phyloP scores from a whole-genome alignment of 2,113 vertebrate genomes.

The Ictalurus punctatus region DNA sequence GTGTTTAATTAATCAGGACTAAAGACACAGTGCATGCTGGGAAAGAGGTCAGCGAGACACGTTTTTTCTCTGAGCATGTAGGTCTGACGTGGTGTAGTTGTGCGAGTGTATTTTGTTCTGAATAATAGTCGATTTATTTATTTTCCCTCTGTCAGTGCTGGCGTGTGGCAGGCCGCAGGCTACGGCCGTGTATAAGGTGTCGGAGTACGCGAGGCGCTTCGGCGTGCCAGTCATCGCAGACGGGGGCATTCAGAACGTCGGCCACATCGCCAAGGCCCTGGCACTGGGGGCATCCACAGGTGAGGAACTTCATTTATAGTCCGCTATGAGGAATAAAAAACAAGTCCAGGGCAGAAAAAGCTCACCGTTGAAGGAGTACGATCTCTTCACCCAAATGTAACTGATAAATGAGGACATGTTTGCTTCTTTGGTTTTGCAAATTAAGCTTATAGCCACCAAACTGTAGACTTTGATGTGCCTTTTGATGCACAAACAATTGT shows the following conservation, averaged over 20 bases:
- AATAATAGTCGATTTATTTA: not conserved
- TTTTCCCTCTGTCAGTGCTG: constrained; percentile 75
- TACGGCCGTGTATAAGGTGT: constrained; percentile 96
- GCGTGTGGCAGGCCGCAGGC: constrained; percentile 95
- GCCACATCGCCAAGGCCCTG: constrained; percentile 92
- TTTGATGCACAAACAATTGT: no score
- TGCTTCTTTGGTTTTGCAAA: not conserved
- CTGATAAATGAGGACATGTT: not conserved
- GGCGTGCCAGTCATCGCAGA: constrained; percentile 94
- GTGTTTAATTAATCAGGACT: constrained; percentile 23
- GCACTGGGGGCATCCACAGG: constrained; percentile 94
- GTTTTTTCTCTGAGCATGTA: not conserved
- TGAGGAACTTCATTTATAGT: constrained; percentile 56
- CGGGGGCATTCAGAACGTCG: constrained; percentile 93
- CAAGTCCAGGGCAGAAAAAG: not conserved
- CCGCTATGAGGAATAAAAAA: not conserved
- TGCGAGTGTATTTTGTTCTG: not conserved
- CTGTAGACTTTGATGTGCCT: not conserved
- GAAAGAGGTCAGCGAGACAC: not conserved
- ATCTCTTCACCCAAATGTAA: not conserved
- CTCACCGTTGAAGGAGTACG: not conserved
- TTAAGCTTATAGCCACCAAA: not conserved
- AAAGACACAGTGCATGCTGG: constrained; percentile 16
- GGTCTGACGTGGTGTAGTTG: not conserved
- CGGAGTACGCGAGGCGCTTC: constrained; percentile 90